phyloP scores from a whole-genome alignment of 2,888 invertebrate species.

The Erannis defoliaria region DNA sequence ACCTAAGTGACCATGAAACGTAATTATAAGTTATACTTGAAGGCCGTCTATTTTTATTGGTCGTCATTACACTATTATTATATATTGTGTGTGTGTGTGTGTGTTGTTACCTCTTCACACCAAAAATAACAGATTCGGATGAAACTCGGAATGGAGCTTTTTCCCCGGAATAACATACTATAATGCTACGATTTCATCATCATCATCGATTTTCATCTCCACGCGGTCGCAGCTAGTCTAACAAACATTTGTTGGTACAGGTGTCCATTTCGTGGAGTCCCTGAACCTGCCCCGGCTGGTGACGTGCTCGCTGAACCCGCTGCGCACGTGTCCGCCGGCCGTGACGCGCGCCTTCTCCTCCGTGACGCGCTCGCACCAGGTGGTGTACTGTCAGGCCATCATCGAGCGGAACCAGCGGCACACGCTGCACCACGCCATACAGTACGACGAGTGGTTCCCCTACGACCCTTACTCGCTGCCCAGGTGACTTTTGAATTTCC shows the following conservation, averaged over 20 bases:
- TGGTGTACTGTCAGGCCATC: constrained; percentile 96
- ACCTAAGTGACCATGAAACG: no score
- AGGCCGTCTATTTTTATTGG: no score
- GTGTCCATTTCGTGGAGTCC: constrained; percentile 91
- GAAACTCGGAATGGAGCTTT: no score
- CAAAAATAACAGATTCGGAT: no score
- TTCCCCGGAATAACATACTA: no score
- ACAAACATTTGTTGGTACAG: constrained; percentile 85
- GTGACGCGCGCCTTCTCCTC: constrained; percentile 94
- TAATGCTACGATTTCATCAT: no score
- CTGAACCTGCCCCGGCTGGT: constrained; percentile 95
- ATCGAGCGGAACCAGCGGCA: constrained; percentile 93
- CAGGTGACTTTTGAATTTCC: constrained; percentile 72
- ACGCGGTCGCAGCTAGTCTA: no score
- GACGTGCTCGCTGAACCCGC: constrained; percentile 94
- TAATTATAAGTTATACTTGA: no score
- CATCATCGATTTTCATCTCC: no score
- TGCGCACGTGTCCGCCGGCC: constrained; percentile 92
- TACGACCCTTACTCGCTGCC: constrained; percentile 95
- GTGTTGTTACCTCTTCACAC: no score
- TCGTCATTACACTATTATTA: no score
- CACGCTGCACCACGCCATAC: constrained; percentile 73
- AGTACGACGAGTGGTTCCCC: constrained; percentile 93
- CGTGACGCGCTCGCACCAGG: constrained; percentile 93
- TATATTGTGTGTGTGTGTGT: no score